Conservation (phyloP, 2,113 vertebrate species). For the Bungarus multicinctus region DNA sequence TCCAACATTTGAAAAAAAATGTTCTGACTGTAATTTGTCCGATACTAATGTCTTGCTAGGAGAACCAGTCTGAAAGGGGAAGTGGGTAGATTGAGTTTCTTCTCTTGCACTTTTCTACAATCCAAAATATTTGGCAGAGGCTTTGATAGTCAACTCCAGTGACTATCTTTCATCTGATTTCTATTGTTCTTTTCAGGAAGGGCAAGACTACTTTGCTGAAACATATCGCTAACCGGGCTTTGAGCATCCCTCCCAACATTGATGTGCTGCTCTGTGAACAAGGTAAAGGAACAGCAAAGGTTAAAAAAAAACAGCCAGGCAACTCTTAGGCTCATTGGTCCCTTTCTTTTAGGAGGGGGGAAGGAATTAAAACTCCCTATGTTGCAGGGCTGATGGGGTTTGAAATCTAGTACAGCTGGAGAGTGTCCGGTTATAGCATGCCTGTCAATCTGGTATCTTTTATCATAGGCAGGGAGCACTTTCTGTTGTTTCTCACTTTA, state of each 20-base stretch:
- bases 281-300: conserved; percentile 64
- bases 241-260: conserved; percentile 92
- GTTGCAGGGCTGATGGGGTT: neutral
- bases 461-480: neutral
- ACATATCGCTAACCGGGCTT: conserved; percentile 87
- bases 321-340: neutral
- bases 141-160: neutral
- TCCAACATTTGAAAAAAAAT: neutral
- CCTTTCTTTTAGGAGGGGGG: neutral
- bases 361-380: neutral
- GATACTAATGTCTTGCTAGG: neutral
- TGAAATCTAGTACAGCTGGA: neutral
- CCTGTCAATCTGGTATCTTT: neutral
- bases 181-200: conserved; percentile 69
- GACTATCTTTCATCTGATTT: neutral
- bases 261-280: conserved; percentile 92
- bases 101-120: neutral
- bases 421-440: neutral
- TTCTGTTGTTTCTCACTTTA: neutral
- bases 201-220: conserved; percentile 92
- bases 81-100: neutral
- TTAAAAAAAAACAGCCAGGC: neutral
- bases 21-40: neutral
- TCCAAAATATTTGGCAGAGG: neutral
- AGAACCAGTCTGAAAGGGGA: neutral